phyloP scores from a whole-genome alignment of 2,113 vertebrate species.

The Tinamus guttatus region DNA sequence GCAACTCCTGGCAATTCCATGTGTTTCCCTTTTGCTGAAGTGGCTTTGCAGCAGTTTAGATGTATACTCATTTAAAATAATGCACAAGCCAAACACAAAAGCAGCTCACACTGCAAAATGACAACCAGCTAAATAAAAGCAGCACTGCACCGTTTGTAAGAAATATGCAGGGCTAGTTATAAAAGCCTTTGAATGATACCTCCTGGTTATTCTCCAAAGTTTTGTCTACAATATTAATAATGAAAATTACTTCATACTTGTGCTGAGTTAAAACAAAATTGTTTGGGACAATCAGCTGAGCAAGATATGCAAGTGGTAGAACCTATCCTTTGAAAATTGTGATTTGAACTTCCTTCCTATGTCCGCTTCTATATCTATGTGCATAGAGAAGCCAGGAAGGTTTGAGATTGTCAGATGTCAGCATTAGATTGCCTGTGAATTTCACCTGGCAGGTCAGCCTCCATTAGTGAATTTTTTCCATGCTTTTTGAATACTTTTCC shows the following conservation, averaged over 20 bases:
- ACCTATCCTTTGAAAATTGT: not conserved
- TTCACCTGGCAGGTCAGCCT: not conserved
- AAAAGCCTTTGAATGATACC: slow-evolving; percentile 34
- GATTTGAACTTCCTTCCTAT: not conserved
- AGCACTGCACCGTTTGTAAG: not conserved
- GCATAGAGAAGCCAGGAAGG: not conserved
- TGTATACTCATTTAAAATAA: not conserved
- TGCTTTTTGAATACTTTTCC: not conserved
- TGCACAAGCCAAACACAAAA: slow-evolving; percentile 2
- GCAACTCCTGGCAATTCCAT: not conserved
- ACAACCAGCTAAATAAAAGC: slow-evolving; percentile 27
- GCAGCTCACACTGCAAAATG: not conserved
- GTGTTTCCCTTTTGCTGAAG: slow-evolving; percentile 23
- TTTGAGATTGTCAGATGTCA: not conserved
- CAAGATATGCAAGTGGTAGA: not conserved
- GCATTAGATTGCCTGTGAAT: not conserved
- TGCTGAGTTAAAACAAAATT: not conserved
- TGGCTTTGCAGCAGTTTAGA: slow-evolving; percentile 25
- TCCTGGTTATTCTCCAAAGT: not conserved
- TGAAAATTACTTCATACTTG: not conserved
- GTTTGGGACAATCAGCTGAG: not conserved
- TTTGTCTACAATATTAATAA: not conserved
- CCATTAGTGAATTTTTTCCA: not conserved
- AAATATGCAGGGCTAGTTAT: slow-evolving; percentile 3
- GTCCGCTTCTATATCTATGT: not conserved